Evolutionary conservation across 2,797 vertebrate species (phyloP), one percentile per base, ranked within the genome.

Genomic region (Tragelaphus eurycerus): DNA sequence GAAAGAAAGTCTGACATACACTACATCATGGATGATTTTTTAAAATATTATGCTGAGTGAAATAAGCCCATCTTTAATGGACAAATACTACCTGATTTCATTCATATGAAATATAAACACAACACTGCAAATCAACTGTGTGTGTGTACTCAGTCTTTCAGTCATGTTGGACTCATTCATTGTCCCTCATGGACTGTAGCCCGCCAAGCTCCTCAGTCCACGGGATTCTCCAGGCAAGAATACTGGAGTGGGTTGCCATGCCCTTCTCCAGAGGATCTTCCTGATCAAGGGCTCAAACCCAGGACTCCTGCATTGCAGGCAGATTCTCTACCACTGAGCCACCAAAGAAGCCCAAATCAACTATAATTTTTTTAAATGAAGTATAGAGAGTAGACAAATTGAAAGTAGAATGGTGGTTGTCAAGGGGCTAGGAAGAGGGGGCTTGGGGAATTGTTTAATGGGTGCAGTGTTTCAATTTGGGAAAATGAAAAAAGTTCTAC

Each of bases 1-100:
- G n/a, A 46, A 43, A 76, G 10, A 21, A 55, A 60, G 6, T 6
- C 54, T 34, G 23, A 52, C 78, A 2, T 6, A 46, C 6, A 3
- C 31, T 25, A 10, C 6, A 27, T 1, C n/a, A 7, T 0, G 5
- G 23, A 5, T 17, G 14, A 17, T 4, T 79, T 64, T 5, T 19
- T 29, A 78, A 19, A 29, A 89, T 14, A 15, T 1, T 10, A 10
- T 2, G 11, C 19, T n/a, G 3, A 27, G 31, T 25, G 86, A 43
- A 52, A 11, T 25, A 9, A 62, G 17, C 17, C 6, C 8, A 1
- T 8, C 21, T 19, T 81, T 6, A 17, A 31, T 15, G 57, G 48
- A 21, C 90, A 21, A n/a, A 57, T 1, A 14, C 25, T 43, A 21
- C 7, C 7, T 11, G 81, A 16, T 55, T 25, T 38, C 86, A 27